A percentile compares a stretch with the other conserved stretches of the same genome.
These are phyloP conservation scores for Cerastis leucographa DNA, from an alignment of 2,888 invertebrate species.

Conservation along the genomic window DNA sequence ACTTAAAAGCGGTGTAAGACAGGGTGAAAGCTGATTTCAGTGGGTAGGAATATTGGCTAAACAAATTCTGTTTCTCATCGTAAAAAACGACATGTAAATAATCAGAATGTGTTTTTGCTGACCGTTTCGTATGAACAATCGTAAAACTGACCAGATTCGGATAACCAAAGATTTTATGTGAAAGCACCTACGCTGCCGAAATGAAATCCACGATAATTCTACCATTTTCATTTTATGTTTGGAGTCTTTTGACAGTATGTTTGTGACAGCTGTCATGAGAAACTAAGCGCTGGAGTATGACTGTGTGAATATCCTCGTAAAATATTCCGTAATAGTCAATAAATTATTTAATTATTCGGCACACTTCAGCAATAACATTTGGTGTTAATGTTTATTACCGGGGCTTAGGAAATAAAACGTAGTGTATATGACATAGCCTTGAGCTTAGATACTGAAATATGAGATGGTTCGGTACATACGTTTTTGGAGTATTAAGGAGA, in stretches of 20 bases:
- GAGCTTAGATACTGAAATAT: constrained; percentile 20
- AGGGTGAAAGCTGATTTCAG: constrained; percentile 47
- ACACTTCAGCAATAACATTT: constrained; percentile 44
- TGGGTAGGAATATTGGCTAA: constrained; percentile 48
- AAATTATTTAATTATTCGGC: constrained; percentile 49
- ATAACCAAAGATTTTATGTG: constrained; percentile 27
- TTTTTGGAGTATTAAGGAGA: constrained; percentile 1
- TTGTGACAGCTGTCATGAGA: constrained; percentile 29
- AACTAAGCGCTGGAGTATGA: constrained; percentile 6
- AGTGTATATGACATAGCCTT: constrained; percentile 22
- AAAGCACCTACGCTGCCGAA: constrained; percentile 21
- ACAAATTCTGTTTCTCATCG: constrained; percentile 51
- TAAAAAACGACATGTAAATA: constrained; percentile 57
- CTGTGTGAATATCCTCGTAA: constrained; percentile 36
- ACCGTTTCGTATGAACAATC: constrained; percentile 38
- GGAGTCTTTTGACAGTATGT: neutral
- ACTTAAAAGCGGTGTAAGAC: constrained; percentile 24
- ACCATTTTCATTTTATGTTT: neutral
- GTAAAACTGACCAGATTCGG: constrained; percentile 57
- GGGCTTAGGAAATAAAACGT: constrained; percentile 38
- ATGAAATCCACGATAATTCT: constrained; percentile 3
- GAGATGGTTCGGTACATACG: neutral
- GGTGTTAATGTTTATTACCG: constrained; percentile 46
- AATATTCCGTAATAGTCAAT: constrained; percentile 35
- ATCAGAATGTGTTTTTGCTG: constrained; percentile 42